Evolutionary conservation across 2,888 invertebrate species (phyloP), one percentile per base, ranked within the genome.

Genomic region (Ceramica pisi): DNA sequence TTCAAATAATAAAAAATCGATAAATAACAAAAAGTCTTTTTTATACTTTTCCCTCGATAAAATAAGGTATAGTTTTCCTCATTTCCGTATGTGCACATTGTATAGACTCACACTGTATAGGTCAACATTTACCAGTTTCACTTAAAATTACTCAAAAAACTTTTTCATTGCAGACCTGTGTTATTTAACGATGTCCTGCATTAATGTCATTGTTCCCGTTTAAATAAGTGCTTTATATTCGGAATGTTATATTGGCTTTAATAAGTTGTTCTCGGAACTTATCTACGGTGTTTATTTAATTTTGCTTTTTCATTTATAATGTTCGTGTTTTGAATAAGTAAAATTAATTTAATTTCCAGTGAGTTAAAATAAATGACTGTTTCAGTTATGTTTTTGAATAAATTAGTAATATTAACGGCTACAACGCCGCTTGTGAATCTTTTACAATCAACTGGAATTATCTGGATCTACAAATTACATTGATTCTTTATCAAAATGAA

Each of bases 251-350:
- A 23, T 59, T 19, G 12, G 41, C 38, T 64, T 62, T 44, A 38
- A 51, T 55, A 14, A 14, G 12, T 12, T 50, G 35, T 59, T 68
- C 38, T 57, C 10, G 4, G 4, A 26, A 35, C 7, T 50, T 16
- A 10, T 16, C 2, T 16, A 44, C 38, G 41, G 12, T 56, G 62
- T 59, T 57, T 26, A 53, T 53, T 68, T 53, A 56, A 74, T 67
- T 19, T 56, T 21, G n/a, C 31, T 56, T 16, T 16, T 31, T 64
- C 23, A 38, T 67, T 69, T 59, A 57, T n/a, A 51, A 35, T 59
- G 46, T 69, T 50, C 81, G 76, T 80, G 81, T 66, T 67, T 64
- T 19, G 80, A 80, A 80, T 80, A 71, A 68, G 16, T 14, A 65
- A 38, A 21, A 60, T 46, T n/a, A 38, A 9, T 57, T 64, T 55